Evolutionary conservation across 2,888 invertebrate genomes (phyloP), one percentile per base, ranked within the genome.

Genomic region (Kuschelorhynchus macadamiae): DNA sequence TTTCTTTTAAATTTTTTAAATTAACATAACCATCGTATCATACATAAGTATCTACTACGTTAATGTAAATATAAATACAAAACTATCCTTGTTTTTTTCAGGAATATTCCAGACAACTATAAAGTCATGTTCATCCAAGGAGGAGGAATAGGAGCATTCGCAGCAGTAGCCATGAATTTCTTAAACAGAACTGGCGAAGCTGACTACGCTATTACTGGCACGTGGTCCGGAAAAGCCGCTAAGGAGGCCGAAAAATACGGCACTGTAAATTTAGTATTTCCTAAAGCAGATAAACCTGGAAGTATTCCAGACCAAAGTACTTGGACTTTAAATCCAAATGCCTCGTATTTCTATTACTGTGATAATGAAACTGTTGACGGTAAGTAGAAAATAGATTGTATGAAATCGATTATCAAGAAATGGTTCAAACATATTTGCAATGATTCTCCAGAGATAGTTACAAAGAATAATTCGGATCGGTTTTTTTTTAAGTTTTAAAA

Each of bases 281-380:
- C 96, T 0, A 90, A 92, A 76, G 84, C 87, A 0, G 86, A 88
- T 12, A 89, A 89, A 74, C 93, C 91, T 78, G 90, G 88, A 1
- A 87, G 88, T 44, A 91, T 96, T 71, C 95, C 96, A 0, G 88
- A 91, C 59, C 87, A 87, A 59, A 87, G 88, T 0, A 87, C 88
- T 1, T 97, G 97, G 97, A 94, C 91, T 16, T 84, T 96, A 5
- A 90, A 92, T 80, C 90, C 94, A 0, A 91, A 97, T 65, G 98
- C 98, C 12, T 95, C 97, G 0, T 99, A 97, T 81, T 90, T 98
- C 0, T 97, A 97, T 81, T 97, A 97, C 81, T 99, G 98, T 82
- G 93, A 92, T 74, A 99, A 99, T 82, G 98, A 99, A 86, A 99
- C 98, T 9, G 93, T 99, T 64, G 95, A 98, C 81, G 98, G 97